These are phyloP conservation scores for Tolypeutes matacus DNA, from an alignment of 2,797 vertebrate species.

Conservation along the genomic window DNA sequence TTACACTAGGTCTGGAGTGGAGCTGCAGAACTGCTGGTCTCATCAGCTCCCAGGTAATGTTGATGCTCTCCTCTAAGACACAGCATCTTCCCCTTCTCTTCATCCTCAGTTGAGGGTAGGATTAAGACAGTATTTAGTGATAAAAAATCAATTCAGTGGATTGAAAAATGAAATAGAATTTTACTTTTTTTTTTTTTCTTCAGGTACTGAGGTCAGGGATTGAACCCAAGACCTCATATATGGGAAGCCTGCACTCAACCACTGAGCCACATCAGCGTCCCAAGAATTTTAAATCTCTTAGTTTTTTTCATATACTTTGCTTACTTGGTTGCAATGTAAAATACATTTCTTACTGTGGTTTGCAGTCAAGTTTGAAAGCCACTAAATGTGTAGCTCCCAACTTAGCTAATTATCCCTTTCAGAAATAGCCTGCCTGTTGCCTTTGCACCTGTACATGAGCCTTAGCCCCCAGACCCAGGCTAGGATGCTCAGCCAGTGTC, in stretches of 20 bases:
- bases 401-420: background rate
- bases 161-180: background rate
- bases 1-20: rapidly evolving
- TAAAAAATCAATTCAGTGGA: background rate
- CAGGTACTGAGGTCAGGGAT: background rate
- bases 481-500: background rate
- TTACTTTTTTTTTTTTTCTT: background rate
- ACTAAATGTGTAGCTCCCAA: no score
- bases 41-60: no score
- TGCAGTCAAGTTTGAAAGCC: background rate
- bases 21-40: background rate
- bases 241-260: no score
- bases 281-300: background rate
- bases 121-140: background rate
- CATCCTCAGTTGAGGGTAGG: background rate
- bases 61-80: rapidly evolving
- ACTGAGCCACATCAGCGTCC: no score
- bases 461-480: background rate
- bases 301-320: no score
- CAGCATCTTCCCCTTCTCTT: background rate
- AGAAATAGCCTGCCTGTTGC: background rate
- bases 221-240: no score
- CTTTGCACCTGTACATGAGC: rapidly evolving
- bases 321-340: background rate
- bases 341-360: background rate